Evolutionary conservation across 2,797 vertebrate species (phyloP), one percentile per base, ranked within the genome.

Genomic region (Microctenopoma stevenorrisi): DNA sequence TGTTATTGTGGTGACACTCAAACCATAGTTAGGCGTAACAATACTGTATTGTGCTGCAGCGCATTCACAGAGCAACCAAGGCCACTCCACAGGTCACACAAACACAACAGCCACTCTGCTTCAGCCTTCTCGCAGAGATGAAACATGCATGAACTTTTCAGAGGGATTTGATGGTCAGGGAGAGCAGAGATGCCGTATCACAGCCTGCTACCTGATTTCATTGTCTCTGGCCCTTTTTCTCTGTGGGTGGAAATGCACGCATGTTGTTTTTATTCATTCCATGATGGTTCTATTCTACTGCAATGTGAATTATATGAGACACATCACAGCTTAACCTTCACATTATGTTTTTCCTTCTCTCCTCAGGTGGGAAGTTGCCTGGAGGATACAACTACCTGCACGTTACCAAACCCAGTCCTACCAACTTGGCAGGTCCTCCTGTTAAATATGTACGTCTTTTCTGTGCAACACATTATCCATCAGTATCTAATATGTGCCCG

Each of bases 301-400:
- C 22, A 42, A 15, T 15, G 1, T 50, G 22, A 22, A 22, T 22
- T 22, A 22, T 22, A 22, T 22, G 22, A 22, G 22, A 22, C 22
- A 22, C 22, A 22, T 22, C 22, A 22, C 22, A 22, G 22, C 5
- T 37, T 9, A 4, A 51, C 7, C 6, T 14, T 6, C 11, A 15
- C 30, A 3, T 12, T 43, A 9, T 47, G 26, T 64, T 37, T 2
- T 33, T 7, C 4, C 14, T 2, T 63, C 13, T 38, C 49, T 74
- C 72, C 16, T 69, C 76, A 99, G 98, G 94, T 79, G 96, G 95
- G 66, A 82, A 89, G 76, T 91, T 99, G 73, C 97, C 97, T 38
- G 96, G 96, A 68, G 93, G 94, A 47, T 95, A 89, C 53, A 72
- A 95, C 88, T 99, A 96, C 78, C 91, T 99, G 64, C 94, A 95